Percentiles rank a stretch among this genome's conserved stretches.
These are phyloP conservation scores for Thecocarcelia acutangulata DNA, from an alignment of 2,888 invertebrate species.

Conservation along the genomic window DNA sequence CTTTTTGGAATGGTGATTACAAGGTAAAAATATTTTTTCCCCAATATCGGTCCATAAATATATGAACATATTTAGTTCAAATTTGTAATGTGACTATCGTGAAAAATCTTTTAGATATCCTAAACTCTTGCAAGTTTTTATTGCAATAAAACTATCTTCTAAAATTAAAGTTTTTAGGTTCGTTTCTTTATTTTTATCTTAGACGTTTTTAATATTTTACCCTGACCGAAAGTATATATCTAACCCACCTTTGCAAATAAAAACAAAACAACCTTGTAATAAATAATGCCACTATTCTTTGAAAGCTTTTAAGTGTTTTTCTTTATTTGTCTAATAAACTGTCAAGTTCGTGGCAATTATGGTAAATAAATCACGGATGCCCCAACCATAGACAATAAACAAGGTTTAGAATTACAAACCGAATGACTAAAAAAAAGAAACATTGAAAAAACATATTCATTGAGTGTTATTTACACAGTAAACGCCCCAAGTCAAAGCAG, in stretches of 20 bases:
- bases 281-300: not conserved
- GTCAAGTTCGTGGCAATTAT: slow-evolving; percentile 59
- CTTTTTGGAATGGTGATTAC: no score
- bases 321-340: slow-evolving; percentile 9
- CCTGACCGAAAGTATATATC: slow-evolving; percentile 1
- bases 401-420: not conserved
- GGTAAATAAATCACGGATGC: slow-evolving; percentile 20
- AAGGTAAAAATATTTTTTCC: no score
- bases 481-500: not conserved
- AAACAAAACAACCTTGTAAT: not conserved
- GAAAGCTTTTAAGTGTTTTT: slow-evolving; percentile 16
- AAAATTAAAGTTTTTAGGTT: no score
- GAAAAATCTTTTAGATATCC: no score
- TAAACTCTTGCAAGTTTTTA: no score
- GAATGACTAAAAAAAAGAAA: not conserved
- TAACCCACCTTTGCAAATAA: not conserved
- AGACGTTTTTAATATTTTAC: not conserved
- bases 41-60: no score
- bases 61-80: no score
- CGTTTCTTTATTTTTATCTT: not conserved
- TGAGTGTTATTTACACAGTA: not conserved
- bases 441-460: not conserved
- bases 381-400: not conserved
- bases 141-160: no score
- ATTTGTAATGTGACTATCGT: no score